These are phyloP conservation scores for Neopipo cinnamomea DNA, from an alignment of 2,113 vertebrate genomes.

Conservation along the genomic window DNA sequence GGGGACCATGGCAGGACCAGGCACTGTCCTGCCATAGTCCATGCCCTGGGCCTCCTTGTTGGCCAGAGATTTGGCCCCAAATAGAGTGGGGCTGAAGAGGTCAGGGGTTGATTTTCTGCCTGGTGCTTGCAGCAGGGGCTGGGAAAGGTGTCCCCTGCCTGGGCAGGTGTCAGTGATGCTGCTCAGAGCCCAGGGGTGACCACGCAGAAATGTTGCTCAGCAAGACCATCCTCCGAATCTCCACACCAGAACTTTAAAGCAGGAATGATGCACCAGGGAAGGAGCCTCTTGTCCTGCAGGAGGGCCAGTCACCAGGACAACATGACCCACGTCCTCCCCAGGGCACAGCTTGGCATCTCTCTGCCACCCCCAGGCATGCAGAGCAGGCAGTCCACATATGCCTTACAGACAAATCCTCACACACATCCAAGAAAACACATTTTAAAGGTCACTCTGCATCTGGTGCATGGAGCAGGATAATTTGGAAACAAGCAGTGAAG, in stretches of 20 bases:
- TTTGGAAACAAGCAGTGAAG: neutral
- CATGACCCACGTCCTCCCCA: accelerated
- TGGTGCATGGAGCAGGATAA: neutral
- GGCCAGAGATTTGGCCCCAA: neutral
- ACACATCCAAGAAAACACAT: neutral
- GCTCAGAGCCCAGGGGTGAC: neutral
- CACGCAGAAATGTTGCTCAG: accelerated
- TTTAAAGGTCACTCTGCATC: neutral
- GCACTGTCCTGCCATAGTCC: neutral
- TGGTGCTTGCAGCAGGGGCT: neutral
- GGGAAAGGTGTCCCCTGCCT: neutral
- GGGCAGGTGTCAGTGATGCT: neutral
- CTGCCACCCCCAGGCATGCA: neutral
- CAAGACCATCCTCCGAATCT: neutral
- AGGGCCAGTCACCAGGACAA: neutral
- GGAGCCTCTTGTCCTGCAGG: neutral
- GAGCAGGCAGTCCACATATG: neutral
- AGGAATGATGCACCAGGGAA: neutral
- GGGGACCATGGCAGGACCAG: neutral
- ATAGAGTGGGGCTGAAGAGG: neutral
- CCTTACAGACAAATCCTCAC: neutral
- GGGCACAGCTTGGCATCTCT: neutral
- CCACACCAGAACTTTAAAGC: neutral
- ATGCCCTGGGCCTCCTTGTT: neutral
- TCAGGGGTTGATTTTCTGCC: neutral